A percentile compares a stretch with the other conserved stretches of the same genome.
Conservation (phyloP, 2,113 vertebrate species). For the Scopus umbretta region DNA sequence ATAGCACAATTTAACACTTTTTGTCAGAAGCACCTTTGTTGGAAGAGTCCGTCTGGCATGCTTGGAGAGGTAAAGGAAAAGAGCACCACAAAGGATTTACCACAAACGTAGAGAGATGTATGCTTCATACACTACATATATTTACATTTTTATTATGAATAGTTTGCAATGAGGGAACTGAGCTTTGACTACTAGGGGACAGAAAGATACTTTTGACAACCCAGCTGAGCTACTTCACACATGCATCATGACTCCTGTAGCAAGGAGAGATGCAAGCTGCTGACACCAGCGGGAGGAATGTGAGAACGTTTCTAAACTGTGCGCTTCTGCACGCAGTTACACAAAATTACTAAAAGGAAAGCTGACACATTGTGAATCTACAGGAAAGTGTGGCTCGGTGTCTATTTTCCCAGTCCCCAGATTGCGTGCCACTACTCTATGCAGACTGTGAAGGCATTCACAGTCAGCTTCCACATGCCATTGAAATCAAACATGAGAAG, state of each 20-base stretch:
- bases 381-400: background rate
- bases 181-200: background rate
- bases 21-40: background rate
- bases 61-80: background rate
- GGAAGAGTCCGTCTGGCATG: background rate
- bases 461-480: background rate
- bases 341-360: background rate
- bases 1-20: background rate
- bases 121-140: background rate
- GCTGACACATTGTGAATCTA: background rate
- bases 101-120: fast-evolving
- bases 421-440: background rate
- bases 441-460: background rate
- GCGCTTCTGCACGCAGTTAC: background rate
- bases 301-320: background rate
- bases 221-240: background rate
- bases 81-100: background rate
- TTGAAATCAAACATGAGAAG: background rate
- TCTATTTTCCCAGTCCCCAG: background rate
- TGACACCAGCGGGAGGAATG: background rate
- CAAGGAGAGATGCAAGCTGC: background rate
- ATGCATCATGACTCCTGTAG: background rate
- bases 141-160: fast-evolving
- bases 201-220: background rate
- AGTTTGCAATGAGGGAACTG: background rate